Percentiles rank a stretch among this genome's conserved stretches.
These are phyloP conservation scores for Trichomycterus rosablanca DNA, from an alignment of 2,113 vertebrate genomes.

Conservation along the genomic window DNA sequence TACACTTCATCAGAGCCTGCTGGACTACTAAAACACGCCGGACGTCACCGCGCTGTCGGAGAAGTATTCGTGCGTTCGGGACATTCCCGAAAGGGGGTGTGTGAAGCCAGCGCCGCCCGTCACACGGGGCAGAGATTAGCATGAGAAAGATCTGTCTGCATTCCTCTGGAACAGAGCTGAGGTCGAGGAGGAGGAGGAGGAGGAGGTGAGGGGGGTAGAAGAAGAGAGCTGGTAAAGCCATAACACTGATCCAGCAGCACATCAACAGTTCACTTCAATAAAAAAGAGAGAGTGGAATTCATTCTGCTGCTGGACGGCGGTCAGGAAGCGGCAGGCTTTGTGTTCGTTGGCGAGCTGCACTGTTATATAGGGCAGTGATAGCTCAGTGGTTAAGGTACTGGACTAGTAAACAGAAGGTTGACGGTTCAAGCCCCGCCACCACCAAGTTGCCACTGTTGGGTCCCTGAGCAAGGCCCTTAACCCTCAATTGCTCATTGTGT, in stretches of 20 bases:
- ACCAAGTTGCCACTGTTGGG: too few relatives aligned
- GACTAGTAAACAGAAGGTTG: too few relatives aligned
- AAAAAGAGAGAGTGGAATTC: too few relatives aligned
- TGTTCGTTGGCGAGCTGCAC: constrained; percentile 17
- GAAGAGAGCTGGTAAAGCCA: constrained; percentile 35
- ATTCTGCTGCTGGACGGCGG: constrained; percentile 4
- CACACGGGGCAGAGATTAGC: constrained; percentile 26
- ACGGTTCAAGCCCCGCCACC: too few relatives aligned
- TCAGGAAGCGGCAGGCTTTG: constrained; percentile 20
- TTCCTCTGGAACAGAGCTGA: constrained; percentile 35
- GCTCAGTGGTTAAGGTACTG: too few relatives aligned
- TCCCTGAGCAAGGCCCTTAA: too few relatives aligned
- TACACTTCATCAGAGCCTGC: constrained; percentile 1
- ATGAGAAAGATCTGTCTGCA: constrained; percentile 36
- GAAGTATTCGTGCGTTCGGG: too few relatives aligned
- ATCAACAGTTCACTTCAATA: constrained; percentile 42
- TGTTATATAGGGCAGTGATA: background rate
- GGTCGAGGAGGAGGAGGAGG: background rate
- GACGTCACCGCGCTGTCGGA: background rate
- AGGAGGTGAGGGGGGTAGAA: constrained; percentile 1
- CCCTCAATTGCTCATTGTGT: too few relatives aligned
- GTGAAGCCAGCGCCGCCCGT: background rate
- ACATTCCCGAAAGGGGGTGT: too few relatives aligned
- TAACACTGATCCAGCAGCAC: constrained; percentile 35
- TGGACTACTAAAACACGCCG: background rate